phyloP scores from a whole-genome alignment of 2,888 invertebrate genomes.

The Griposia aprilina region DNA sequence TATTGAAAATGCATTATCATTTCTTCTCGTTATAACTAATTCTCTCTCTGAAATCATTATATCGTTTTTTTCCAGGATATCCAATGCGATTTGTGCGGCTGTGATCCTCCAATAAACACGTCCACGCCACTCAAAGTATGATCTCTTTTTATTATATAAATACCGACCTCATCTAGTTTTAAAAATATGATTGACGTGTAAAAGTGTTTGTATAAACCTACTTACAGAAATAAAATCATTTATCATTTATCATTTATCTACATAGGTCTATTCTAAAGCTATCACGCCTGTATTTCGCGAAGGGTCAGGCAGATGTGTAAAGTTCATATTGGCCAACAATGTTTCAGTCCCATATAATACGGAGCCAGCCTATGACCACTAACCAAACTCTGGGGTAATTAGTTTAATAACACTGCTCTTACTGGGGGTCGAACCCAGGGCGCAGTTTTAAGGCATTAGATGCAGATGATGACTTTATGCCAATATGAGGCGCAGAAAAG shows the following conservation, averaged over 20 bases:
- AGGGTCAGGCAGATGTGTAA: too few species aligned
- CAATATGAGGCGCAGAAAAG: not conserved
- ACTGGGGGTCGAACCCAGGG: not conserved
- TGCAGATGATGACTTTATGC: not conserved
- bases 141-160: not conserved
- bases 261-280: too few species aligned
- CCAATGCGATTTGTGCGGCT: constrained; percentile 3
- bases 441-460: not conserved
- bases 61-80: not conserved
- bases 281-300: not conserved
- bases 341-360: not conserved
- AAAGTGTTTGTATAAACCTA: too few species aligned
- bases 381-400: not conserved
- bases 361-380: too few species aligned
- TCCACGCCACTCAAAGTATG: constrained; percentile 29
- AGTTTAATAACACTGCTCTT: not conserved
- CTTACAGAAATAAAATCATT: too few species aligned
- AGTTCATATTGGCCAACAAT: not conserved
- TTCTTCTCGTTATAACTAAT: not conserved
- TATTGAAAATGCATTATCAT: not conserved
- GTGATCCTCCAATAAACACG: not conserved
- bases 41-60: not conserved
- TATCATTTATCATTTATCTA: too few species aligned
- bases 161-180: too few species aligned
- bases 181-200: too few species aligned